phyloP scores from a whole-genome alignment of 2,888 invertebrate species.

The Uropetala carovei region DNA sequence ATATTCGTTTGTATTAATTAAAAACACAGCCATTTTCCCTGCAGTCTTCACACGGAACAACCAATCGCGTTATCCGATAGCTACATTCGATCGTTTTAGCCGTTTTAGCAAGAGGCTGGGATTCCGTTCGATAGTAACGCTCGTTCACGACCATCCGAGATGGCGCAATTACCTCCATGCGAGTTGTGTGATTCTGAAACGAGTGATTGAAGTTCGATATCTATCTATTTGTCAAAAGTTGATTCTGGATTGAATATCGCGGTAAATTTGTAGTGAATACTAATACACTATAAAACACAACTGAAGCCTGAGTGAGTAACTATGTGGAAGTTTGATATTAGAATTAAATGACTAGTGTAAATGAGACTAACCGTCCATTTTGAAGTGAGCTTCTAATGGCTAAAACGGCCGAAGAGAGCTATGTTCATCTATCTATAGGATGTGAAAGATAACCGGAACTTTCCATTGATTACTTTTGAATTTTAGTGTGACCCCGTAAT shows the following conservation, averaged over 20 bases:
- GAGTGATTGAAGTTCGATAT: slow-evolving; percentile 74
- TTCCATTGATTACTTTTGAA: neutral
- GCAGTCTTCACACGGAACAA: neutral
- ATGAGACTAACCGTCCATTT: slow-evolving; percentile 69
- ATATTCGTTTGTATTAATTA: neutral
- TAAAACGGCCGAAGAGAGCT: neutral
- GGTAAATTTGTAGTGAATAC: slow-evolving; percentile 70
- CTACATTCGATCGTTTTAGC: neutral
- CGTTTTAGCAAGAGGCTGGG: neutral
- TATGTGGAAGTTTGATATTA: slow-evolving; percentile 42
- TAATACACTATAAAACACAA: neutral
- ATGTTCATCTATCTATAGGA: neutral
- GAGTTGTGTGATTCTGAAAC: slow-evolving; percentile 68
- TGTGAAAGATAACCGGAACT: neutral
- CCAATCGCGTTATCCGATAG: slow-evolving; percentile 55
- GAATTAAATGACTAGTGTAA: slow-evolving; percentile 11
- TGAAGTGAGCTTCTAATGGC: slow-evolving; percentile 68
- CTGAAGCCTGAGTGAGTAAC: neutral
- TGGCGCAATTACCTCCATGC: slow-evolving; percentile 56
- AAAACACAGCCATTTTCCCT: neutral
- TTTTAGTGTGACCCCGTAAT: neutral
- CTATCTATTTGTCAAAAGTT: slow-evolving; percentile 72
- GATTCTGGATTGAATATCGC: slow-evolving; percentile 72
- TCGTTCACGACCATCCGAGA: slow-evolving; percentile 58
- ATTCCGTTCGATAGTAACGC: slow-evolving; percentile 56